Conservation (phyloP, 2,113 vertebrate species). For the Sphaerodactylus townsendi region DNA sequence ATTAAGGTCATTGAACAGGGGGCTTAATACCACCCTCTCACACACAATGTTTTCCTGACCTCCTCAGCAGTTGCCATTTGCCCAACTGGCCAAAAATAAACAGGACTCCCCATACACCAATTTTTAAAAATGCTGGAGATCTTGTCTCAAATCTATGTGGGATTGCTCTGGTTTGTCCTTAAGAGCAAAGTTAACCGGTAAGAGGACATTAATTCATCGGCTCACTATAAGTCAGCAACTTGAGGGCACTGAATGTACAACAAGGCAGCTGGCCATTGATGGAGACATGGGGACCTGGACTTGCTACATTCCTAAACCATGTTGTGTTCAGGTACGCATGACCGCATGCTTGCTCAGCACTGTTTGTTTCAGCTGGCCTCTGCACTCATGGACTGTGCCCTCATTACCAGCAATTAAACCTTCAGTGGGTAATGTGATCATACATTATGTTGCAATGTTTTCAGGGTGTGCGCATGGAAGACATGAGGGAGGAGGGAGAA, state of each 20-base stretch:
- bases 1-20: too few relatives aligned
- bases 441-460: constrained; percentile 21
- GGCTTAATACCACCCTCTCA: too few relatives aligned
- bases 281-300: neutral
- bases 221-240: too few relatives aligned
- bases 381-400: constrained; percentile 7
- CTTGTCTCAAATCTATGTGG: too few relatives aligned
- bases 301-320: neutral
- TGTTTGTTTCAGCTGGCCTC: neutral
- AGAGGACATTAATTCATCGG: neutral
- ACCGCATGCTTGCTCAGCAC: constrained; percentile 6
- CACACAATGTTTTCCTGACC: too few relatives aligned
- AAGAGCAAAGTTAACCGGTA: neutral
- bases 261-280: neutral
- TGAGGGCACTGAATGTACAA: too few relatives aligned
- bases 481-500: neutral
- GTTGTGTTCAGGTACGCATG: neutral
- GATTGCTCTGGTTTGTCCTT: too few relatives aligned
- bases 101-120: too few relatives aligned
- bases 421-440: constrained; percentile 5
- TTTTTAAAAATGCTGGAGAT: too few relatives aligned
- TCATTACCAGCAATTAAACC: constrained; percentile 23
- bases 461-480: neutral
- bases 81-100: too few relatives aligned
- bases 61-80: too few relatives aligned